phyloP scores from a whole-genome alignment of 2,888 invertebrate species.

The Drosophila mayaguana region DNA sequence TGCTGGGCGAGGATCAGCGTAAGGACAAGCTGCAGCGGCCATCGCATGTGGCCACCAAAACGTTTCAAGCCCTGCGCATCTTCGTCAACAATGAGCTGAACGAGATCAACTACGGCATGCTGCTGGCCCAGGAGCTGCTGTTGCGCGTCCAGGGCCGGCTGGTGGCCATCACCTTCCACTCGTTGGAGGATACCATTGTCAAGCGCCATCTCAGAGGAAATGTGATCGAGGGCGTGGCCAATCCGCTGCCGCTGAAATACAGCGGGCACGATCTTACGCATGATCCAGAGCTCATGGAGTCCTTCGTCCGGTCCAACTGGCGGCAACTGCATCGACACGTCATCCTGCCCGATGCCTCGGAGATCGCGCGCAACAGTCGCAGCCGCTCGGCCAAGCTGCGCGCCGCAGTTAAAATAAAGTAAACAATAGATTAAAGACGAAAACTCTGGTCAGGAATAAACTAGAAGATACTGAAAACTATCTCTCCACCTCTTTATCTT shows the following conservation, averaged over 20 bases:
- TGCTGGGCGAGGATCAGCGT: slow-evolving; percentile 86
- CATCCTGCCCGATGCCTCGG: slow-evolving; percentile 89
- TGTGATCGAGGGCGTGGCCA: slow-evolving; percentile 89
- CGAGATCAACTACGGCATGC: slow-evolving; percentile 95
- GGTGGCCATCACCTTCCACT: slow-evolving; percentile 95
- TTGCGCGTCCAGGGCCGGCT: slow-evolving; percentile 92
- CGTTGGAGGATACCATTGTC: slow-evolving; percentile 96
- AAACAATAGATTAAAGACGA: slow-evolving; percentile 22
- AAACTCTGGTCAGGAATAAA: slow-evolving; percentile 54
- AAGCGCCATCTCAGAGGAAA: slow-evolving; percentile 95
- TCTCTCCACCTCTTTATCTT: not conserved
- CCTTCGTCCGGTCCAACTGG: slow-evolving; percentile 90
- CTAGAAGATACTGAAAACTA: not conserved
- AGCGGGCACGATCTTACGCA: slow-evolving; percentile 88
- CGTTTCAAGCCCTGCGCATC: slow-evolving; percentile 96
- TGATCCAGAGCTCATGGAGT: slow-evolving; percentile 87
- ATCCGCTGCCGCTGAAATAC: slow-evolving; percentile 90
- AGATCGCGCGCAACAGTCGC: slow-evolving; percentile 92
- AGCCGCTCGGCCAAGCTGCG: slow-evolving; percentile 95
- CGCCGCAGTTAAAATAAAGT: slow-evolving; percentile 90
- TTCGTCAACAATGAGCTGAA: slow-evolving; percentile 98
- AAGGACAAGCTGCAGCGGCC: slow-evolving; percentile 91
- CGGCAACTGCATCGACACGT: slow-evolving; percentile 92
- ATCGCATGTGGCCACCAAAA: slow-evolving; percentile 94
- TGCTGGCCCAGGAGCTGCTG: slow-evolving; percentile 91